Evolutionary conservation across 2,888 invertebrate genomes (phyloP), one percentile per base, ranked within the genome.

Genomic region (Hecatera dysodea): DNA sequence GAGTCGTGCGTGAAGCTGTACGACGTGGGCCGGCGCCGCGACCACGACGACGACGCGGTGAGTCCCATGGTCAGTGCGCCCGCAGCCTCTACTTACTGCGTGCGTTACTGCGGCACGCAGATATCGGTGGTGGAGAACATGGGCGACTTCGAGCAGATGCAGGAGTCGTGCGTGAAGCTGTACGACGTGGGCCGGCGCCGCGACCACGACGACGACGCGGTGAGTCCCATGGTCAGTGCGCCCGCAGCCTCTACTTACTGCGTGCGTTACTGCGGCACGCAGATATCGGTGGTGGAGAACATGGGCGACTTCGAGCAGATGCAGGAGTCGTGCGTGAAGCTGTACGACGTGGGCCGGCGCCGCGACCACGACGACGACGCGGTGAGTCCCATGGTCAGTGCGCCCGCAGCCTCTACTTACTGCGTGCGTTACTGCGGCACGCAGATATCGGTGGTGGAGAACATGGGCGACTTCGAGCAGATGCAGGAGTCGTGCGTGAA

Each of bases 121-220:
- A 97, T 99, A 78, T 98, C 98, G 0, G 96, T 99, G 0, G 98
- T 99, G 1, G 99, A 99, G 96, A 98, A 98, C 93, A 97, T 98
- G 90, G 98, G 98, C 0, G 97, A 97, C 84, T 98, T 98, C 89
- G 98, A 98, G 72, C 97, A 98, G 76, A 97, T 98, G 78, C 98
- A 98, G 89, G 99, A 99, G 94, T 98, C 98, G 3, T 97, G 98
- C 80, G 98, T 99, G 70, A 97, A 98, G 85, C 94, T 99, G 19
- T 99, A 99, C 92, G 99, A 99, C 90, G 98, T 99, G 27, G 99
- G 99, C 1, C 96, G 99, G n/a, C n/a, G n/a, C n/a, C n/a, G n/a
- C n/a, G n/a, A n/a, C n/a, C n/a, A n/a, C n/a, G n/a, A n/a, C n/a
- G n/a, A n/a, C n/a, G n/a, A n/a, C n/a, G n/a, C n/a, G n/a, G n/a